Percentiles rank a stretch among this genome's conserved stretches.
These are phyloP conservation scores for Lasiurus cinereus DNA, from an alignment of 2,113 vertebrate genomes.

Conservation along the genomic window DNA sequence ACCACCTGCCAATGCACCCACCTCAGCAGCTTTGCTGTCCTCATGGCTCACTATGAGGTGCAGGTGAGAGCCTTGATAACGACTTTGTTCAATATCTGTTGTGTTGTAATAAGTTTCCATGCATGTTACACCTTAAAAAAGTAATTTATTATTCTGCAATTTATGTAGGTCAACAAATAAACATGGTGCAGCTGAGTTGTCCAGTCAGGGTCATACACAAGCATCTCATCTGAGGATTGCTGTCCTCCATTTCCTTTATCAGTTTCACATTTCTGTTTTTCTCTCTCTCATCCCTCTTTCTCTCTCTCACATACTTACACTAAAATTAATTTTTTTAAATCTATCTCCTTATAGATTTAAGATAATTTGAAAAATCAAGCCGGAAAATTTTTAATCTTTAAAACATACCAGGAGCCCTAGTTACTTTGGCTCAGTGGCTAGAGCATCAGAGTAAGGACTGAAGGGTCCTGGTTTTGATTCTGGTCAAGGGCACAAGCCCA, in stretches of 20 bases:
- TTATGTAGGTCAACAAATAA: background rate
- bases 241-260: background rate
- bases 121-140: background rate
- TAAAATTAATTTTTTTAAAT: background rate
- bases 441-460: too few species aligned
- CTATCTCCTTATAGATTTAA: background rate
- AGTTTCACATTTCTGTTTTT: background rate
- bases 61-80: conserved; percentile 84
- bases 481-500: too few species aligned
- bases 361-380: background rate
- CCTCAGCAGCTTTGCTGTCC: conserved; percentile 93
- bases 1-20: conserved; percentile 90
- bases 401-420: too few species aligned
- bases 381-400: background rate
- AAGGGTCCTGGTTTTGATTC: too few species aligned
- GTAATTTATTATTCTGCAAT: background rate
- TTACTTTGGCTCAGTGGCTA: too few species aligned
- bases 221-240: background rate
- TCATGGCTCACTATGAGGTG: conserved; percentile 90
- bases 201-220: background rate
- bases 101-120: background rate
- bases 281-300: background rate
- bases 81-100: background rate
- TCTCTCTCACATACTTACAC: background rate
- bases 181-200: background rate